Percentiles rank a stretch among this genome's conserved stretches.
Conservation (phyloP, 2,113 vertebrate species). For the Alosa alosa region DNA sequence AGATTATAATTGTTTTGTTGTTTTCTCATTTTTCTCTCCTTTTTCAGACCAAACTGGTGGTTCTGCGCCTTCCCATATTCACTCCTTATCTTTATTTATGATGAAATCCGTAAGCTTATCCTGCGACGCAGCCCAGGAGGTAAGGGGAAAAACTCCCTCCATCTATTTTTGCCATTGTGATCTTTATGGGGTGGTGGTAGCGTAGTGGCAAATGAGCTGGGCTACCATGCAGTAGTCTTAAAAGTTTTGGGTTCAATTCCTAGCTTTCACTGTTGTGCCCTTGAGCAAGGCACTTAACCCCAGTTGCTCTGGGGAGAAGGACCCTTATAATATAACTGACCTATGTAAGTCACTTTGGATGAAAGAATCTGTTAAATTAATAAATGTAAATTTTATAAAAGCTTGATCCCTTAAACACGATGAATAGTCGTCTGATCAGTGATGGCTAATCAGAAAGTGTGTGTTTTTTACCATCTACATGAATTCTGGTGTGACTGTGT, state of each 20-base stretch:
- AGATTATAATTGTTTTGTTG: neutral
- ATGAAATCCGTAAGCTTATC: conserved; percentile 81
- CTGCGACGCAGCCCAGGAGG: conserved; percentile 79
- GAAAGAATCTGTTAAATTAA: no score
- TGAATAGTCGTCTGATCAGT: neutral
- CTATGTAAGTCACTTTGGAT: no score
- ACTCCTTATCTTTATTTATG: conserved; percentile 81
- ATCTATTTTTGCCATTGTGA: conserved; percentile 29
- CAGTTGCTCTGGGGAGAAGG: no score
- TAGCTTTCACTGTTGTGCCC: no score
- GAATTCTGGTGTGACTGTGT: neutral
- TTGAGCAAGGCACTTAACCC: no score
- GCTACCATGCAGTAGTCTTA: no score
- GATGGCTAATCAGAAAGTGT: neutral
- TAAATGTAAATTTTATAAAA: neutral
- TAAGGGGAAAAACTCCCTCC: conserved; percentile 48
- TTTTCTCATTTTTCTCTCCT: neutral
- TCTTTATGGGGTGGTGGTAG: no score
- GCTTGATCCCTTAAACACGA: neutral
- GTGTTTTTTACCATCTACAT: neutral
- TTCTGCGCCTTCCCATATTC: conserved; percentile 81
- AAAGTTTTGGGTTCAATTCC: no score
- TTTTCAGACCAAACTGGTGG: conserved; percentile 77
- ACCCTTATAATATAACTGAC: no score
- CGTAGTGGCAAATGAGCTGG: no score